A percentile compares a stretch with the other conserved stretches of the same genome.
phyloP scores from a whole-genome alignment of 2,113 vertebrate genomes.

The Struthio camelus region DNA sequence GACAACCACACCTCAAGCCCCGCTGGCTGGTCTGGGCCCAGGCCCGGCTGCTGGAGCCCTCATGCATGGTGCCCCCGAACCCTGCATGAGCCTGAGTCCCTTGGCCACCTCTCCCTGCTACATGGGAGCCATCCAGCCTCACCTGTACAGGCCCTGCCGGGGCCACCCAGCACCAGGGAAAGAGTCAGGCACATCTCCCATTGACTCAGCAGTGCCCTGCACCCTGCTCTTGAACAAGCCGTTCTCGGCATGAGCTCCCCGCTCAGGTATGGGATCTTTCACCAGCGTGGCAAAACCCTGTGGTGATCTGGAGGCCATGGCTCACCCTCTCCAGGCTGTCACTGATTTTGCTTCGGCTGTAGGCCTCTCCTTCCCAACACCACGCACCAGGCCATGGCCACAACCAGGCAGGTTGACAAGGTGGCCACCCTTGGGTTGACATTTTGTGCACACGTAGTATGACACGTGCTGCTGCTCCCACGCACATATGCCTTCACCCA shows the following conservation, averaged over 20 bases:
- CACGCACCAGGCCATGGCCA: accelerated
- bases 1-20: background rate
- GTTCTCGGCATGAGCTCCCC: background rate
- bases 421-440: too few relatives aligned
- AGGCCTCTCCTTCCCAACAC: too few relatives aligned
- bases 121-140: background rate
- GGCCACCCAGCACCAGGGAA: background rate
- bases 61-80: too few relatives aligned
- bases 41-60: too few relatives aligned
- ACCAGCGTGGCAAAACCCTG: accelerated
- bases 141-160: background rate
- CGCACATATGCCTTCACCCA: background rate
- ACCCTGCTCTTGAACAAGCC: background rate
- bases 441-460: background rate
- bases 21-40: background rate
- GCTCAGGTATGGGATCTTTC: accelerated
- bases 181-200: accelerated
- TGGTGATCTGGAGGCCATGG: background rate
- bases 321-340: background rate
- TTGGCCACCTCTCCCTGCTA: background rate
- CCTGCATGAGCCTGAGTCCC: background rate
- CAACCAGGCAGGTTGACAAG: background rate
- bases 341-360: too few relatives aligned
- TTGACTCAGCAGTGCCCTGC: accelerated
- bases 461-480: background rate